These are phyloP conservation scores for Echinometra lucunter DNA, from an alignment of 53 echinoderm and acorn worm genomes.

Conservation along the genomic window DNA sequence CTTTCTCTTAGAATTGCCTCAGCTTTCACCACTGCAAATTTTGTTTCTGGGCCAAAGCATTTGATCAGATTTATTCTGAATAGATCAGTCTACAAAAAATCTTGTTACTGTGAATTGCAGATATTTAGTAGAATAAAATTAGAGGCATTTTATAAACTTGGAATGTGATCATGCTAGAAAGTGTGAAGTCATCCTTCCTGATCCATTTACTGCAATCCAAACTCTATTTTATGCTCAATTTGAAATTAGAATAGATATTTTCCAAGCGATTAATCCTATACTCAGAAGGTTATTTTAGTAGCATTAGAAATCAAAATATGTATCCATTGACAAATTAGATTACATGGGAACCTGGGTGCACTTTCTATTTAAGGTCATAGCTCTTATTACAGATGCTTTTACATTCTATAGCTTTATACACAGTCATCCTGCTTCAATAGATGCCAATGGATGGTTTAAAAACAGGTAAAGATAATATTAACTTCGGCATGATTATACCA, in stretches of 20 bases:
- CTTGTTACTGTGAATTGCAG: neutral
- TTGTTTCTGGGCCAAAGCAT: neutral
- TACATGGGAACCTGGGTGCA: constrained; percentile 10
- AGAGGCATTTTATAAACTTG: neutral
- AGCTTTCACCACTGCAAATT: neutral
- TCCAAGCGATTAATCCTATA: neutral
- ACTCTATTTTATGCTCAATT: constrained; percentile 49
- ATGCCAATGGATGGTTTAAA: neutral
- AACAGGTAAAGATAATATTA: neutral
- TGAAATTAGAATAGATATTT: constrained; percentile 30
- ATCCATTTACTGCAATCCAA: neutral
- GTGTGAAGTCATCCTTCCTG: constrained; percentile 28
- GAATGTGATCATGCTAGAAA: neutral
- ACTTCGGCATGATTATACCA: neutral
- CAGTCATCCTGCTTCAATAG: neutral
- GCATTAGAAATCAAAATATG: constrained; percentile 4
- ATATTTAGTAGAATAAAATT: neutral
- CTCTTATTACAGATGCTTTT: neutral
- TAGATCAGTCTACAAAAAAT: neutral
- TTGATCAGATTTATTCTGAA: neutral
- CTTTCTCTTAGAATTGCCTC: neutral
- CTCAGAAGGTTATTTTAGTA: constrained; percentile 43
- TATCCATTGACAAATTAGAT: constrained; percentile 25
- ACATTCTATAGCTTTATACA: neutral
- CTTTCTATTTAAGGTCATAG: neutral